Evolutionary conservation across 2,797 vertebrate genomes (phyloP).

Genomic region (Eulemur rubriventer): DNA sequence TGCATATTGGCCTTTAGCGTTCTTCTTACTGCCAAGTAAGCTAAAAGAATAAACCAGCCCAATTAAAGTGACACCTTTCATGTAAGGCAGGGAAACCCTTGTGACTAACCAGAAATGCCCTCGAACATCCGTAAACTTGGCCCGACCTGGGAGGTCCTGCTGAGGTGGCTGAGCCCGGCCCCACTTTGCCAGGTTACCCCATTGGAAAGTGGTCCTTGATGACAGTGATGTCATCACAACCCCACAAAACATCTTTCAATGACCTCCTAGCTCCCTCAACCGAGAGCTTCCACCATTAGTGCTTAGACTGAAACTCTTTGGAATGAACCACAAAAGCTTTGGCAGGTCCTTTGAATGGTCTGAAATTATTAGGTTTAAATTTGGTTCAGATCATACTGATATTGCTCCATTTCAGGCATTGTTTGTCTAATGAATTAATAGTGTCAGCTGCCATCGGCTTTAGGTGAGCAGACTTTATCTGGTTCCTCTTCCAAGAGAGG

Average conservation of each 20-base stretch:
- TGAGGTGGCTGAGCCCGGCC: background rate
- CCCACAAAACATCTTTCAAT: background rate
- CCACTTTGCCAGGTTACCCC: background rate
- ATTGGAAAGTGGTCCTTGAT: background rate
- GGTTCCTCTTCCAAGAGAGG: background rate
- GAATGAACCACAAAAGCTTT: background rate
- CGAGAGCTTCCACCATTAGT: background rate
- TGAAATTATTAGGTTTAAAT: background rate
- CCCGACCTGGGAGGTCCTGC: background rate
- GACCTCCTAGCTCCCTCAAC: background rate
- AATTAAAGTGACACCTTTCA: slow-evolving; percentile 9
- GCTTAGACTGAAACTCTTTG: background rate
- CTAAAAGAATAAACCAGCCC: background rate
- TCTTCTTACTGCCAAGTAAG: background rate
- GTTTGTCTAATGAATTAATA: background rate
- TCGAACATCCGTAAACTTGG: background rate
- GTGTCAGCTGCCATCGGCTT: background rate
- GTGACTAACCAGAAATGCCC: slow-evolving; percentile 12
- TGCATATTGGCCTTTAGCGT: background rate
- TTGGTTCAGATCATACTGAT: background rate
- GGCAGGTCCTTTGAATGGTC: background rate
- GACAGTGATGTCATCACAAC: background rate
- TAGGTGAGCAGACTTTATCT: background rate
- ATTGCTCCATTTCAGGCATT: background rate
- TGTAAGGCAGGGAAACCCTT: background rate